phyloP scores from a whole-genome alignment of 2,888 invertebrate genomes.

The Ormyrus thymus region DNA sequence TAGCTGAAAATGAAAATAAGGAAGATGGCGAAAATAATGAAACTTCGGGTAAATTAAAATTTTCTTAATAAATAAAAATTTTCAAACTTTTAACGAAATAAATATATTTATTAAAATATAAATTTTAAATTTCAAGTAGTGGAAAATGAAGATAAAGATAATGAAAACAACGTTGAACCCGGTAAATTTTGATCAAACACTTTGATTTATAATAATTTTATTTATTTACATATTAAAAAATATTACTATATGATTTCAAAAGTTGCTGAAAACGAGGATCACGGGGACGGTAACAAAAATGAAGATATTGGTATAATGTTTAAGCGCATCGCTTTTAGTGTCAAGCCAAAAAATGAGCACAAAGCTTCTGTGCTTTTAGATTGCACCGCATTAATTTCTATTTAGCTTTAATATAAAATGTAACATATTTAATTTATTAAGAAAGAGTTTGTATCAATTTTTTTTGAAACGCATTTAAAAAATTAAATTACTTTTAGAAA shows the following conservation, averaged over 20 bases:
- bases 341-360: neutral
- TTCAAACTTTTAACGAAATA: no score
- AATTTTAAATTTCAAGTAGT: neutral
- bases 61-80: no score
- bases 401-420: neutral
- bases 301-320: no score
- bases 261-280: no score
- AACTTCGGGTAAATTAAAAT: conserved; percentile 14
- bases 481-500: conserved; percentile 56
- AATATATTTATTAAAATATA: neutral
- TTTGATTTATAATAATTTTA: neutral
- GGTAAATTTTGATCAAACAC: conserved; percentile 43
- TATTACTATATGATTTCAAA: no score
- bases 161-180: conserved; percentile 42
- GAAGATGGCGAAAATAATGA: conserved; percentile 43
- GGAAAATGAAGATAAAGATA: conserved; percentile 31
- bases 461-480: conserved; percentile 27
- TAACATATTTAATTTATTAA: neutral
- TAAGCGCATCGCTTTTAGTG: no score
- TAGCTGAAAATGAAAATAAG: conserved; percentile 37
- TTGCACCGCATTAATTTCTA: neutral
- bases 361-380: conserved; percentile 19
- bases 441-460: neutral
- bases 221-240: neutral
- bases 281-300: no score